A percentile compares a stretch with the other conserved stretches of the same genome.
Conservation (phyloP, 2,113 vertebrate genomes). For the Trogon surrucura region DNA sequence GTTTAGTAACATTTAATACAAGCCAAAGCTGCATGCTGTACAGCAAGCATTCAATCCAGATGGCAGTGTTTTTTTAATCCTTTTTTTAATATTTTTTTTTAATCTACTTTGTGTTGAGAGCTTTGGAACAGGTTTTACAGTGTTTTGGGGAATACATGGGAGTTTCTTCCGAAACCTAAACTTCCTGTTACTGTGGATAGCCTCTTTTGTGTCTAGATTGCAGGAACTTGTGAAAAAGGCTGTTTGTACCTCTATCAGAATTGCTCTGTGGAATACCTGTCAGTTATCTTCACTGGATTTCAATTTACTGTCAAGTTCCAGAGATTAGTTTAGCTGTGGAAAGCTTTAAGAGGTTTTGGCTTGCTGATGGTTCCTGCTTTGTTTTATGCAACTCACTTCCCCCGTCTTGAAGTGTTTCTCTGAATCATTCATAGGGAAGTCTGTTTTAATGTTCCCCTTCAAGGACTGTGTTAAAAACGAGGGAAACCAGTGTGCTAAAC, state of each 20-base stretch:
- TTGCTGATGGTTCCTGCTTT: background rate
- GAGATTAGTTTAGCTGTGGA: background rate
- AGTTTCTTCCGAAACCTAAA: background rate
- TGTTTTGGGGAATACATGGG: background rate
- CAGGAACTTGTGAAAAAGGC: background rate
- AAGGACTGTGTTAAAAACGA: background rate
- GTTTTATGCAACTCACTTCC: background rate
- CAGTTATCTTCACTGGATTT: background rate
- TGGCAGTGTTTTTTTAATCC: background rate
- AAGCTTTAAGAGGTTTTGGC: background rate
- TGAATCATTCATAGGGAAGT: background rate
- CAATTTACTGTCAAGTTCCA: background rate
- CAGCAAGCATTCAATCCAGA: background rate
- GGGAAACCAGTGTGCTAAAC: background rate
- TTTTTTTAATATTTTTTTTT: background rate
- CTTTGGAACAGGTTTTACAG: background rate
- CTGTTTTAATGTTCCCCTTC: background rate
- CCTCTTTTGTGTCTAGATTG: background rate
- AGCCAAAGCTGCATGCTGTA: background rate
- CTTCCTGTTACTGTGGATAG: no score
- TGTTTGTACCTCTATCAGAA: background rate
- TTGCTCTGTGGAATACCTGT: background rate
- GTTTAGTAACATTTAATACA: background rate
- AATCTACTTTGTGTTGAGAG: background rate
- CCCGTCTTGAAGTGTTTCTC: background rate